A percentile compares a stretch with the other conserved stretches of the same genome.
Conservation (phyloP, 2,113 vertebrate genomes). For the Delphinus delphis region DNA sequence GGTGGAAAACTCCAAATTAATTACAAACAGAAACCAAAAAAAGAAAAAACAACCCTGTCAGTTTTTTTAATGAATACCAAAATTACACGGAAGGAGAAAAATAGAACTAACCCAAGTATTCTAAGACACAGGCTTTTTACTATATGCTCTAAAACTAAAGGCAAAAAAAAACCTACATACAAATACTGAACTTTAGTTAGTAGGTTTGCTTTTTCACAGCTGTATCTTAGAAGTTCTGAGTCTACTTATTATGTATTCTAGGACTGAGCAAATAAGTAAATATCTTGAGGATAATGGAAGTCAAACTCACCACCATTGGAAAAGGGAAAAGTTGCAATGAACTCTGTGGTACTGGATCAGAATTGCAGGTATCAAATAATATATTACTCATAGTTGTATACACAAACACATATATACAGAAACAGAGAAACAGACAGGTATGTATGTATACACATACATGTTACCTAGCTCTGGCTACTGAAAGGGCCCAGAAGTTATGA, state of each 20-base stretch:
- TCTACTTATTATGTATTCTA: background rate
- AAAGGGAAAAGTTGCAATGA: background rate
- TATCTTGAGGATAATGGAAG: background rate
- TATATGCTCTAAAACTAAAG: constrained; percentile 13
- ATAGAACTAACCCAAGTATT: background rate
- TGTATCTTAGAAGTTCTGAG: constrained; percentile 33
- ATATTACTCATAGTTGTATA: background rate
- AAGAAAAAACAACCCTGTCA: background rate
- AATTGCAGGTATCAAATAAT: background rate
- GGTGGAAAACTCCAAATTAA: background rate
- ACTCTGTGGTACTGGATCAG: background rate
- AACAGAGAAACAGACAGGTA: background rate
- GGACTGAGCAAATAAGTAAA: background rate
- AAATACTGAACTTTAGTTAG: constrained; percentile 20
- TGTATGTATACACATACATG: background rate
- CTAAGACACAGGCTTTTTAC: background rate
- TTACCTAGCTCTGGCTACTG: background rate
- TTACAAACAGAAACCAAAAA: constrained; percentile 9
- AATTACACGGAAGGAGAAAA: background rate
- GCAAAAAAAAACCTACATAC: background rate
- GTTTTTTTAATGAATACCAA: constrained; percentile 22
- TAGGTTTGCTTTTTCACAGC: background rate
- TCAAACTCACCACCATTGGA: background rate
- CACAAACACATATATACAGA: background rate
- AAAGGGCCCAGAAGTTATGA: background rate